Conservation (phyloP, 2,113 vertebrate genomes). For the Donacobius atricapilla region DNA sequence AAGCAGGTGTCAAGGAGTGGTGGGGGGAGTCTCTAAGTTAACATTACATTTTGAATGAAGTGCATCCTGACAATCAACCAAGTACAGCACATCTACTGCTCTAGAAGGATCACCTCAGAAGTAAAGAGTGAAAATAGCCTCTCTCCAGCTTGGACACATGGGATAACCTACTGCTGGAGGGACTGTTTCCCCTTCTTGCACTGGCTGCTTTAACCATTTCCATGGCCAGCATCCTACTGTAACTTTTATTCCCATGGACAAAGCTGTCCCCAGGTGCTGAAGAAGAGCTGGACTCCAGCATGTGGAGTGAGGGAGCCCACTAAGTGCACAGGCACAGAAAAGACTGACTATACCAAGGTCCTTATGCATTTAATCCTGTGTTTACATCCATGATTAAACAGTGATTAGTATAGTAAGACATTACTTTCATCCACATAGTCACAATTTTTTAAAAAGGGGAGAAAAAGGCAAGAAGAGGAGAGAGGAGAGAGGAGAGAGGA, state of each 20-base stretch:
- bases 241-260: background rate
- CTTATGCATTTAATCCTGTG: background rate
- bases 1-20: background rate
- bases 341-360: background rate
- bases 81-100: background rate
- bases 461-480: background rate
- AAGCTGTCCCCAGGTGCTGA: background rate
- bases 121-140: background rate
- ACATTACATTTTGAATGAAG: background rate
- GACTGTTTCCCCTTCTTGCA: background rate
- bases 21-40: rapidly evolving
- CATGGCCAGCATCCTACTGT: background rate
- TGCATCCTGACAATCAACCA: background rate
- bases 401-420: background rate
- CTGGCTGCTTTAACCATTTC: background rate
- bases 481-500: rapidly evolving
- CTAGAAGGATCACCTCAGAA: background rate
- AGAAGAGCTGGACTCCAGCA: background rate
- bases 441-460: rapidly evolving
- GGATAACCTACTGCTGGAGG: background rate
- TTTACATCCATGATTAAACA: background rate
- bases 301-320: background rate
- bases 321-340: background rate
- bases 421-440: background rate
- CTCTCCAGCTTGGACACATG: background rate